Percentiles rank a stretch among this genome's conserved stretches.
These are phyloP conservation scores for Otocyon megalotis DNA, from an alignment of 2,113 vertebrate genomes.

Conservation along the genomic window DNA sequence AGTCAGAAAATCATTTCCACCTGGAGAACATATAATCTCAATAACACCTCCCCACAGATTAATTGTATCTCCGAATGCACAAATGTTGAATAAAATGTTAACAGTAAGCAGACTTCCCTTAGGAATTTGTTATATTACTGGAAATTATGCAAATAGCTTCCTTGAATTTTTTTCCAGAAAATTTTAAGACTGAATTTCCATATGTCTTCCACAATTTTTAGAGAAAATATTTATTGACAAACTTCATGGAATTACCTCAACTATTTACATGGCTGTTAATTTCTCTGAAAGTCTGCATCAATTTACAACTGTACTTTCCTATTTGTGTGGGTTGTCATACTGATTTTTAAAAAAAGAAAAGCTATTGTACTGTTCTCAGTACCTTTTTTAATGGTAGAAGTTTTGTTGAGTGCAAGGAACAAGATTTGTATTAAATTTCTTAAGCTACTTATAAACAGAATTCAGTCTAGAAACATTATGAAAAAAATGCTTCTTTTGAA, in stretches of 20 bases:
- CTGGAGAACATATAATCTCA: slow-evolving; percentile 10
- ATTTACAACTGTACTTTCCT: neutral
- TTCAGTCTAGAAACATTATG: neutral
- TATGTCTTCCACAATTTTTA: slow-evolving; percentile 59
- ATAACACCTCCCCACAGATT: neutral
- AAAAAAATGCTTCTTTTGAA: neutral
- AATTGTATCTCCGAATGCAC: slow-evolving; percentile 3
- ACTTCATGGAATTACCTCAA: slow-evolving; percentile 11
- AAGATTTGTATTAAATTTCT: slow-evolving; percentile 5
- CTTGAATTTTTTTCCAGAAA: slow-evolving; percentile 28
- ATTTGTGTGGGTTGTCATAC: neutral
- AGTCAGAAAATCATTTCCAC: slow-evolving; percentile 28
- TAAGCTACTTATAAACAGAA: neutral
- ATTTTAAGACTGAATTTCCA: slow-evolving; percentile 37
- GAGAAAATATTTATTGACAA: slow-evolving; percentile 59
- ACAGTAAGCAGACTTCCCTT: slow-evolving; percentile 54
- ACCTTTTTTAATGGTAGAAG: neutral
- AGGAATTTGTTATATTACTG: slow-evolving; percentile 65
- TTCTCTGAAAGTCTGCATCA: slow-evolving; percentile 20
- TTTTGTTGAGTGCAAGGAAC: neutral
- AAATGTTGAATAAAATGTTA: slow-evolving; percentile 58
- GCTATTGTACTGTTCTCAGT: neutral
- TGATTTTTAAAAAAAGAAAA: slow-evolving; percentile 49
- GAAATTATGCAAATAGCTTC: slow-evolving; percentile 67
- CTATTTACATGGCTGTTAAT: neutral